Conservation (phyloP, 2,113 vertebrate species). For the Atlantisia rogersi region DNA sequence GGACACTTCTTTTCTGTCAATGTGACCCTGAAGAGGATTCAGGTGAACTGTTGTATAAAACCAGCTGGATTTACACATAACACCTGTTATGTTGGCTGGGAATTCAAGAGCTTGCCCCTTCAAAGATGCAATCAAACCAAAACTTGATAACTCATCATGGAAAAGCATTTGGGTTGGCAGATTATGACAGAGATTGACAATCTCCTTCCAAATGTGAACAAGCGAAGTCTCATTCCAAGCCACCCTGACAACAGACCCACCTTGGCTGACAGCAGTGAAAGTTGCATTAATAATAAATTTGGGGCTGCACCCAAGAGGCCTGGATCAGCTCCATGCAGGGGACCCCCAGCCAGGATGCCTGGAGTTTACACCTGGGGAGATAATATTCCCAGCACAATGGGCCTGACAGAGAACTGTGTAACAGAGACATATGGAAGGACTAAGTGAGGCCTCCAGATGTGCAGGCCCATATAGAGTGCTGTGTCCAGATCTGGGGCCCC, state of each 20-base stretch:
- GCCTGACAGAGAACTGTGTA: not conserved
- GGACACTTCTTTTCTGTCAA: not conserved
- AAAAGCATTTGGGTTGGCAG: not conserved
- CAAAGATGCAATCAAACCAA: not conserved
- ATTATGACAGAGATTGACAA: not conserved
- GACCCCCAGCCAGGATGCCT: not conserved
- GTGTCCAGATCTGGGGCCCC: no score
- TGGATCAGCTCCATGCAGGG: not conserved
- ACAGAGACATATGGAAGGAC: not conserved
- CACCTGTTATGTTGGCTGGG: fast-evolving
- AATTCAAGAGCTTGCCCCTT: not conserved
- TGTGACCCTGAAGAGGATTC: not conserved
- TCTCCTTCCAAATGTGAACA: not conserved
- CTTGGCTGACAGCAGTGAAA: not conserved
- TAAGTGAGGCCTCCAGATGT: no score
- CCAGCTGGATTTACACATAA: not conserved
- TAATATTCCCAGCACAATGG: not conserved
- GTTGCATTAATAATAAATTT: not conserved
- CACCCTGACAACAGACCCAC: not conserved
- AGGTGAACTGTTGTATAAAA: not conserved
- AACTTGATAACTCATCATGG: not conserved
- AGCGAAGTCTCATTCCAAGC: not conserved
- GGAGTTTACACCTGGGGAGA: not conserved
- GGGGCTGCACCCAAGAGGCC: not conserved
- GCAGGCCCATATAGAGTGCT: no score